These are phyloP conservation scores for Coptotermes formosanus DNA, from an alignment of 1,140 invertebrate genomes.

Conservation along the genomic window DNA sequence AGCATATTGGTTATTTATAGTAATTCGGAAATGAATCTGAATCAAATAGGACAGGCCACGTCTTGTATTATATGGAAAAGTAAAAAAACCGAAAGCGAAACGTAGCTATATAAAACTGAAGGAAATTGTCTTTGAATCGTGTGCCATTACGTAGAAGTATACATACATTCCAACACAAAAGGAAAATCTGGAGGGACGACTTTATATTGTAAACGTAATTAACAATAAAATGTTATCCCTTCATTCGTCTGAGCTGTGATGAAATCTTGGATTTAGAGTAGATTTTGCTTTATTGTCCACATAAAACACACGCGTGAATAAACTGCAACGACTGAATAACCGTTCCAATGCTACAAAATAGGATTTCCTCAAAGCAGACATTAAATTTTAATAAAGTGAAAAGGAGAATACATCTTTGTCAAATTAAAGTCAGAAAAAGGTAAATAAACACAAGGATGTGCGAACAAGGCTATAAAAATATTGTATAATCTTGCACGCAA, in stretches of 20 bases:
- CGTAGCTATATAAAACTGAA: neutral
- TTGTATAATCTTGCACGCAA: slow-evolving; percentile 2
- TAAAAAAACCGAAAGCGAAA: too few relatives aligned
- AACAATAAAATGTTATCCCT: neutral
- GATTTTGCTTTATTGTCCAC: neutral
- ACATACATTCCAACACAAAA: neutral
- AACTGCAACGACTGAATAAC: neutral
- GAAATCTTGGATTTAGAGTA: neutral
- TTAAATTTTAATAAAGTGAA: neutral
- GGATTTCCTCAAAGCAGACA: neutral
- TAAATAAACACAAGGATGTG: slow-evolving; percentile 7
- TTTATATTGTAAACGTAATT: neutral
- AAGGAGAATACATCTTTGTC: neutral
- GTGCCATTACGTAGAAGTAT: neutral
- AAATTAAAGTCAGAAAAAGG: neutral
- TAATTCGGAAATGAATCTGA: too few relatives aligned
- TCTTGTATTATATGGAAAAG: too few relatives aligned
- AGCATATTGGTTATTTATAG: too few relatives aligned
- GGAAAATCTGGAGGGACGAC: neutral
- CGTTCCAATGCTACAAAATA: neutral
- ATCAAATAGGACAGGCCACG: too few relatives aligned
- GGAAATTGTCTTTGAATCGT: neutral
- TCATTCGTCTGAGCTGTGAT: neutral
- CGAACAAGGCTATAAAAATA: slow-evolving; percentile 7
- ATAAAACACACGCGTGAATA: neutral